Base-by-base conservation (phyloP, 2,888 invertebrate species). In the Spodoptera littoralis region DNA sequence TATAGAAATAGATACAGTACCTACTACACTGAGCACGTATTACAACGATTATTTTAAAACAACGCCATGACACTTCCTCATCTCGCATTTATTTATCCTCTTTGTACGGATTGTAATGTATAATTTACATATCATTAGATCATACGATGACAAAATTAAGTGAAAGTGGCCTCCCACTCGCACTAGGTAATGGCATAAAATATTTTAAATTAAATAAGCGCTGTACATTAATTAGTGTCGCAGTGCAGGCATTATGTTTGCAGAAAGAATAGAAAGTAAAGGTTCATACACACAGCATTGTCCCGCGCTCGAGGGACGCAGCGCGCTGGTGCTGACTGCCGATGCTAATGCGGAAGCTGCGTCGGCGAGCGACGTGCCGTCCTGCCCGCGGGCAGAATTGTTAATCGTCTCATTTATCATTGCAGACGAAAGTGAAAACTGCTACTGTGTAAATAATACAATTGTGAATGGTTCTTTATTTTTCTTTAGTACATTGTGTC, bases 371-470 rank as follows among this genome's bases (percentile, higher is more conserved):
- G 43, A 86, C 88, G 90, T 91, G 89, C 87, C 88, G 85, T 90
- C 89, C 90, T 86, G 88, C 81, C 86, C 84, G 84, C 89, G 76
- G 85, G 84, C 87, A 84, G 90, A 90, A 92, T 92, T 80, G 82
- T 84, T 90, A 90, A 91, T 90, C 84, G 79, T 75, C 82, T 87
- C 88, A 88, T 90, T 89, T 86, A 88, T 89, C 88, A 88, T 84
- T 74, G 78, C 83, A 82, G 81, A 88, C 79, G 90, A 92, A 91
- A 92, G 91, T 89, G 91, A 92, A 91, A 91, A 91, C 88, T 63
- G 84, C 86, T 86, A 86, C 88, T 85, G 87, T 82, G 73, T 79
- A 83, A 73, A 76, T 75, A 70, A 64, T 63, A 66, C 74, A 73
- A 83, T 80, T 84, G 80, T 80, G 70, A 76, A 83, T 75, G 65